Percentiles rank a stretch among this genome's conserved stretches.
Conservation (phyloP, 2,797 vertebrate species). For the Sebastes steindachneri region DNA sequence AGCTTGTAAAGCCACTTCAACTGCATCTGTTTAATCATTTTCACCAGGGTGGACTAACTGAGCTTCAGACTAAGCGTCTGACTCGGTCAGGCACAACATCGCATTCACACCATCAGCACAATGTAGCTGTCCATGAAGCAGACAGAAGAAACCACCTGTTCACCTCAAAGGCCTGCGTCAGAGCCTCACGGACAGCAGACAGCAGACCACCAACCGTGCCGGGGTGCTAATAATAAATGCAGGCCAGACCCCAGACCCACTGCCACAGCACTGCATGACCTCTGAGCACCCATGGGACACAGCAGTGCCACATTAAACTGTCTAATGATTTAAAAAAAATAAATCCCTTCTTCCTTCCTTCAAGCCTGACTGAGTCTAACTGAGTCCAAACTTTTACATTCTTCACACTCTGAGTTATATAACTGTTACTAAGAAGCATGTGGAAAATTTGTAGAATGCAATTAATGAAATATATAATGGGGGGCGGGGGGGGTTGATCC, state of each 20-base stretch:
- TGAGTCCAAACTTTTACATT: neutral
- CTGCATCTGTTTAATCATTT: neutral
- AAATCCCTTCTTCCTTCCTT: neutral
- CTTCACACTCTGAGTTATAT: neutral
- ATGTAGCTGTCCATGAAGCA: neutral
- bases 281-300: slow-evolving; percentile 21
- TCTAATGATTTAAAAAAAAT: neutral
- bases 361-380: neutral
- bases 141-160: slow-evolving; percentile 71
- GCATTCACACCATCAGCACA: slow-evolving; percentile 28
- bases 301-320: neutral
- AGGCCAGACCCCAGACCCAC: slow-evolving; percentile 18
- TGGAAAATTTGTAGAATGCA: neutral
- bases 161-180: slow-evolving; percentile 45
- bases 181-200: slow-evolving; percentile 37
- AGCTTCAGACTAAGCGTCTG: neutral
- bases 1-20: slow-evolving; percentile 17
- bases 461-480: neutral
- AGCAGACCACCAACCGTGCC: slow-evolving; percentile 72
- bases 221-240: slow-evolving; percentile 74
- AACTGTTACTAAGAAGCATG: neutral
- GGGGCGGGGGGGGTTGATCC: neutral
- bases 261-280: slow-evolving; percentile 31
- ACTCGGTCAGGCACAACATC: neutral
- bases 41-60: neutral